phyloP scores from a whole-genome alignment of 2,113 vertebrate species.

The Petromus typicus region DNA sequence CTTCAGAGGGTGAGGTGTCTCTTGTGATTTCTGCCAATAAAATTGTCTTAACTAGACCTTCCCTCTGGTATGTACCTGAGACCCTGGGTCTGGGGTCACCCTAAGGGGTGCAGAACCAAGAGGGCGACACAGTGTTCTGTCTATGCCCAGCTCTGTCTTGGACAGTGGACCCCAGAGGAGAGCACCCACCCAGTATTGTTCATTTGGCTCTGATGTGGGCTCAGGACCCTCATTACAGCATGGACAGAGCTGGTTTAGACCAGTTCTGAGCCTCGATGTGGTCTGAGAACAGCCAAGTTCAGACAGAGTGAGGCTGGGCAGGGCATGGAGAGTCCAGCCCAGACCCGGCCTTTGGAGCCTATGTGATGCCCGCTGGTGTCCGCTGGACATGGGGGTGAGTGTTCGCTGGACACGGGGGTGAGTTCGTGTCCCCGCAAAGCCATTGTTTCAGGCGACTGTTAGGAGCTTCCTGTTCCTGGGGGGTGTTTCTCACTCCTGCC shows the following conservation, averaged over 20 bases:
- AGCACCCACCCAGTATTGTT: accelerated
- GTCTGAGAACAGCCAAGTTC: accelerated
- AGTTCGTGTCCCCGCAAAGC: neutral
- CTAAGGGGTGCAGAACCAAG: neutral
- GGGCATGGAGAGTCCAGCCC: accelerated
- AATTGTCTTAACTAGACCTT: neutral
- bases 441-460: neutral
- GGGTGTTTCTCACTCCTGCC: neutral
- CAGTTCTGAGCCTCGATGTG: neutral
- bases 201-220: neutral
- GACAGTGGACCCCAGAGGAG: accelerated
- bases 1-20: neutral
- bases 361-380: accelerated
- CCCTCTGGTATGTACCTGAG: neutral
- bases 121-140: accelerated
- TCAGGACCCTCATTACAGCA: accelerated
- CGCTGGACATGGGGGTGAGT: accelerated
- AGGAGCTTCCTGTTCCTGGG: neutral
- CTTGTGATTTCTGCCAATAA: neutral
- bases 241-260: no score
- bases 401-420: accelerated
- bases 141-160: accelerated
- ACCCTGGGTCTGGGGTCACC: accelerated
- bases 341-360: accelerated
- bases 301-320: accelerated